These are phyloP conservation scores for Luehdorfia chinensis DNA, from an alignment of 1,140 invertebrate genomes.

Conservation along the genomic window DNA sequence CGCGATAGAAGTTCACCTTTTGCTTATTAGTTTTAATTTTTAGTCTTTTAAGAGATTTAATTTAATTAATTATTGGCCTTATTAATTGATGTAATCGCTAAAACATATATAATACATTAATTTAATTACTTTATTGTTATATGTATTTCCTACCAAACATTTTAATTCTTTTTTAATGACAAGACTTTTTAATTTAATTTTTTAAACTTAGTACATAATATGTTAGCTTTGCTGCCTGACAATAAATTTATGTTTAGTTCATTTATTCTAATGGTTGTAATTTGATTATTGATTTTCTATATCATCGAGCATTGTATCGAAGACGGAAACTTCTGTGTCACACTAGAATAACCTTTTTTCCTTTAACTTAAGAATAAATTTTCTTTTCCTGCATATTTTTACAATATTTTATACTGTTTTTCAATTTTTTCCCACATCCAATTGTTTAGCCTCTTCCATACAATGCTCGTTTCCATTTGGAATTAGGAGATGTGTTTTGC, in stretches of 20 bases:
- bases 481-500: conserved; percentile 6
- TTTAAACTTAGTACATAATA: conserved; percentile 37
- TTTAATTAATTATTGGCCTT: conserved; percentile 13
- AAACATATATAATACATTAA: conserved; percentile 5
- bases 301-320: conserved; percentile 23
- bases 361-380: neutral
- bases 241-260: conserved; percentile 53
- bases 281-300: conserved; percentile 29
- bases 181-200: conserved; percentile 38
- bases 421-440: too few relatives aligned
- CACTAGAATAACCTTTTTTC: neutral
- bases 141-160: conserved; percentile 25
- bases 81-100: conserved; percentile 11
- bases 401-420: neutral
- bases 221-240: conserved; percentile 50
- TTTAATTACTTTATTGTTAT: conserved; percentile 12
- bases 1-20: neutral
- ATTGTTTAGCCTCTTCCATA: neutral
- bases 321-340: neutral
- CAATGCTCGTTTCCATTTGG: neutral
- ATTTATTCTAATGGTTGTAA: conserved; percentile 36
- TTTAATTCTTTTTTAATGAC: conserved; percentile 37
- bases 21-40: conserved; percentile 4
- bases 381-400: neutral
- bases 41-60: neutral